A percentile compares a stretch with the other conserved stretches of the same genome.
phyloP scores from a whole-genome alignment of 2,113 vertebrate species.

The Ailuropoda melanoleuca region DNA sequence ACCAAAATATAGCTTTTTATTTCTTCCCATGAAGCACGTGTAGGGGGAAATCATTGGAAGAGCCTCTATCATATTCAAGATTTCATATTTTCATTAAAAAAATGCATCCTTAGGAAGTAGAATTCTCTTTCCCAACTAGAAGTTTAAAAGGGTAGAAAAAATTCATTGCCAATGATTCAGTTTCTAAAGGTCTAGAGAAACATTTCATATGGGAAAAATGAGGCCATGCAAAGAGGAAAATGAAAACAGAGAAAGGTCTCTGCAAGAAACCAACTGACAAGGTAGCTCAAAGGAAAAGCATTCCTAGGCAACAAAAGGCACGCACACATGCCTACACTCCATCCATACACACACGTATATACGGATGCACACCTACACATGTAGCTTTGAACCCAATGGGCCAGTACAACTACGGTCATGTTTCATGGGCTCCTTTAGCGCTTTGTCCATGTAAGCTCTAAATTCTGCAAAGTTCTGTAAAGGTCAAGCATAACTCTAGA shows the following conservation, averaged over 20 bases:
- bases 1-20: not conserved
- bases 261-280: not conserved
- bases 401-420: not conserved
- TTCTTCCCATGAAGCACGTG: not conserved
- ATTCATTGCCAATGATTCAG: not conserved
- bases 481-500: not conserved
- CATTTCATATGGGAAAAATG: not conserved
- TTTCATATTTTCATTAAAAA: not conserved
- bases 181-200: conserved; percentile 28
- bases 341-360: not conserved
- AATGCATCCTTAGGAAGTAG: not conserved
- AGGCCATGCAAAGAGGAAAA: not conserved
- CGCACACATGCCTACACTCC: accelerated
- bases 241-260: not conserved
- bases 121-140: not conserved
- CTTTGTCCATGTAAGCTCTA: not conserved
- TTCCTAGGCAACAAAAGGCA: not conserved
- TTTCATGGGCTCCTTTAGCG: not conserved
- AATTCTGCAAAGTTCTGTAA: not conserved
- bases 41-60: not conserved
- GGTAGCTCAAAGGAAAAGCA: not conserved
- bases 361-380: not conserved
- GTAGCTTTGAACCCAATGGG: not conserved
- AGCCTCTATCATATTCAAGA: not conserved
- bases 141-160: conserved; percentile 19